Conservation (phyloP, 2,113 vertebrate genomes). For the Elgaria multicarinata region DNA sequence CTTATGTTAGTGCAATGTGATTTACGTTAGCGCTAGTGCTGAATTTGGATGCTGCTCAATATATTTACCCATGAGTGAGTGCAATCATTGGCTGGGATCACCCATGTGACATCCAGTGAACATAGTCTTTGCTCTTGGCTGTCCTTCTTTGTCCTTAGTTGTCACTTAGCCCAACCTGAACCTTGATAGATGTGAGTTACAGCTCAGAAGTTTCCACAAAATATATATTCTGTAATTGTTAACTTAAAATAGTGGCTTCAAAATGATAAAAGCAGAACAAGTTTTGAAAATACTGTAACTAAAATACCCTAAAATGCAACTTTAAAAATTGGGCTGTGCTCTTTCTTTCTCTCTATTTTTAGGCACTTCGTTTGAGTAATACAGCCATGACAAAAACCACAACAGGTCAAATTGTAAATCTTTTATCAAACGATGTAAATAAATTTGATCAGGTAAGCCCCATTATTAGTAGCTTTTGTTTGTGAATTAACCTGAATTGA, state of each 20-base stretch:
- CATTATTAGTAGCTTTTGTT: not conserved
- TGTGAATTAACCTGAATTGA: not conserved
- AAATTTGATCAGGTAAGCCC: slow-evolving; percentile 91
- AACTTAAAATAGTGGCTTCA: not conserved
- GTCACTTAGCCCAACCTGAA: not conserved
- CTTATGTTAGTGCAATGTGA: no score
- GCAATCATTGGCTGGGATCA: no score
- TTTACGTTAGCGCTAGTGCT: no score
- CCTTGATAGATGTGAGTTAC: not conserved
- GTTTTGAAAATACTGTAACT: not conserved
- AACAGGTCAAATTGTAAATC: slow-evolving; percentile 96
- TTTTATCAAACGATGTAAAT: slow-evolving; percentile 96
- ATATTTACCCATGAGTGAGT: not conserved
- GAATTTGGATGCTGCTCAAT: no score
- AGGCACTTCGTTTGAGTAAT: slow-evolving; percentile 92
- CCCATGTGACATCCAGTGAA: not conserved
- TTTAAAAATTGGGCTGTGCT: not conserved
- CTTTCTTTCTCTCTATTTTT: slow-evolving; percentile 18
- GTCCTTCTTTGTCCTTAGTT: not conserved
- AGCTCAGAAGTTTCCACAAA: not conserved
- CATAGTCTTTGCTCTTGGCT: not conserved
- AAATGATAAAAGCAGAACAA: not conserved
- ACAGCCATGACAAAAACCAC: slow-evolving; percentile 91
- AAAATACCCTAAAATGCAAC: not conserved
- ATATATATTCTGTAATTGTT: not conserved